Conservation (phyloP, 2,797 vertebrate genomes). For the Acanthiza pusilla region DNA sequence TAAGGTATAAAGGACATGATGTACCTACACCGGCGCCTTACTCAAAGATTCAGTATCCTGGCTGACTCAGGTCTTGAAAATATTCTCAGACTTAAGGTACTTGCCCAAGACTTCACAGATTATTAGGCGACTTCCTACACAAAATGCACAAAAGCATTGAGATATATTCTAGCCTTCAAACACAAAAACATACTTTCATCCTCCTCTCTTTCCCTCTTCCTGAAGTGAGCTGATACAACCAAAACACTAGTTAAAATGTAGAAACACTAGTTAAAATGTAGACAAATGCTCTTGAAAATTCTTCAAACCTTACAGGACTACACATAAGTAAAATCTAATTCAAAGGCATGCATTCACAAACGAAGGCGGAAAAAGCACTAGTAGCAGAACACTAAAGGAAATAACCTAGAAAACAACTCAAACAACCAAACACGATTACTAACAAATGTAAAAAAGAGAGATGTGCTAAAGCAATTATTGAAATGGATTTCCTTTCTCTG, state of each 20-base stretch:
- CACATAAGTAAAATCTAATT: neutral
- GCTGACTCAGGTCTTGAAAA: neutral
- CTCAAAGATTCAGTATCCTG: neutral
- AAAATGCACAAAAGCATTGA: neutral
- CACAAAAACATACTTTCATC: neutral
- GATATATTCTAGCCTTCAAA: neutral
- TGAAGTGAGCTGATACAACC: neutral
- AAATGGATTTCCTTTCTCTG: neutral
- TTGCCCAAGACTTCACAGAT: neutral
- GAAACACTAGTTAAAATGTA: neutral
- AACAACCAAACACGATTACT: neutral
- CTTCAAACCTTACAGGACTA: neutral
- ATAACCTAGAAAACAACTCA: accelerated
- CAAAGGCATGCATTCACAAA: neutral
- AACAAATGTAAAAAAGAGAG: neutral
- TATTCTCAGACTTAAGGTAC: neutral
- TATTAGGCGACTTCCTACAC: neutral
- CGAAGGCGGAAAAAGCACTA: neutral
- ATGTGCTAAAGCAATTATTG: neutral
- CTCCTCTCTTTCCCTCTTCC: neutral
- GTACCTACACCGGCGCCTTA: neutral
- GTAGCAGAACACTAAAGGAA: neutral
- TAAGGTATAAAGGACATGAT: neutral
- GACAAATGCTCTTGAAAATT: neutral
- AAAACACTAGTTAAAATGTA: neutral